phyloP scores from a whole-genome alignment of 2,888 invertebrate genomes.

The Aproaerema taeniolella region DNA sequence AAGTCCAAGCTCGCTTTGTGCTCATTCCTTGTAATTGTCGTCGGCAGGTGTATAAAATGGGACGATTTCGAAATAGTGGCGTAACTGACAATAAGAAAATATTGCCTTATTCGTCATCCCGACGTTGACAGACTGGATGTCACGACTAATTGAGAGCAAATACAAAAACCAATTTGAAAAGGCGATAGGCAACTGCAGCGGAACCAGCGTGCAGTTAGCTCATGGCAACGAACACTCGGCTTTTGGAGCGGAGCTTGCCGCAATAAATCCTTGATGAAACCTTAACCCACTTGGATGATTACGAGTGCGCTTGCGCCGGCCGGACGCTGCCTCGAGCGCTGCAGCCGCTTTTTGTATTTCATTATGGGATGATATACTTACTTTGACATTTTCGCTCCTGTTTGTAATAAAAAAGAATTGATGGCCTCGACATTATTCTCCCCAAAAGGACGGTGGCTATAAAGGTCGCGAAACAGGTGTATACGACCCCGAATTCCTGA shows the following conservation, averaged over 20 bases:
- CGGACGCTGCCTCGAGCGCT: conserved; percentile 42
- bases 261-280: conserved; percentile 76
- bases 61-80: conserved; percentile 27
- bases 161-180: conserved; percentile 39
- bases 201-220: conserved; percentile 69
- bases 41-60: conserved; percentile 49
- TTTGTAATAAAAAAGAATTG: not conserved
- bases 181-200: conserved; percentile 65
- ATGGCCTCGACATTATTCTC: conserved; percentile 7
- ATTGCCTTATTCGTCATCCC: conserved; percentile 34
- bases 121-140: conserved; percentile 47
- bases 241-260: conserved; percentile 77
- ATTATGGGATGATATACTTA: conserved; percentile 28
- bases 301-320: conserved; percentile 57
- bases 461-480: conserved; percentile 38
- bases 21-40: conserved; percentile 38
- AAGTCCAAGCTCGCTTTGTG: conserved; percentile 46
- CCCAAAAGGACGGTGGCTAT: conserved; percentile 9
- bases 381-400: conserved; percentile 1
- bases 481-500: conserved; percentile 33
- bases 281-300: conserved; percentile 77
- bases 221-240: conserved; percentile 65
- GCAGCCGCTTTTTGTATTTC: conserved; percentile 45
- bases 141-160: conserved; percentile 42
- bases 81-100: conserved; percentile 30